Conservation (phyloP, 1,140 invertebrate species). For the Ptiloglossa arizonensis region DNA sequence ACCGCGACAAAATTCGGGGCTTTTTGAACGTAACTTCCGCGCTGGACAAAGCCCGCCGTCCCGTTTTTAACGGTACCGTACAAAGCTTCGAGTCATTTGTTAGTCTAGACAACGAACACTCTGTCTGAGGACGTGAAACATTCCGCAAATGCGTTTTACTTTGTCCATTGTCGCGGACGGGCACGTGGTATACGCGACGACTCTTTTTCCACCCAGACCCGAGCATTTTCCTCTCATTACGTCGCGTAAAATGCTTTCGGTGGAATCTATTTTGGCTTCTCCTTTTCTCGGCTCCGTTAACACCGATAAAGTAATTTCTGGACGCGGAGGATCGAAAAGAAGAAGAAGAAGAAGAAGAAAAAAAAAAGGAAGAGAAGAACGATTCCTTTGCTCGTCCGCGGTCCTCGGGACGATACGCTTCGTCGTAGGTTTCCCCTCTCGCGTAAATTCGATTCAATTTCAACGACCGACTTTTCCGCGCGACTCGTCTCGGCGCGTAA, state of each 20-base stretch:
- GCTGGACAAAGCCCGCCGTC: background rate
- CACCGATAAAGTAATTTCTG: slow-evolving; percentile 9
- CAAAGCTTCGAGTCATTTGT: slow-evolving; percentile 41
- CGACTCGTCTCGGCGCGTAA: background rate
- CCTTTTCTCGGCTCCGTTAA: slow-evolving; percentile 23
- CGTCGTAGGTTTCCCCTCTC: too few species aligned
- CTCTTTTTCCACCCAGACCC: slow-evolving; percentile 16
- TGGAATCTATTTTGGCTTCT: slow-evolving; percentile 59
- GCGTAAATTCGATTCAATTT: too few species aligned
- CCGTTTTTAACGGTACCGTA: slow-evolving; percentile 32
- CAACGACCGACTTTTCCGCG: too few species aligned
- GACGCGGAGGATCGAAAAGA: too few species aligned
- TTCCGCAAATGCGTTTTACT: slow-evolving; percentile 45
- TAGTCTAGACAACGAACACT: slow-evolving; percentile 50
- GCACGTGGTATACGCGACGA: background rate
- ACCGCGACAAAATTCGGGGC: background rate
- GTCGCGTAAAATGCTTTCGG: slow-evolving; percentile 54
- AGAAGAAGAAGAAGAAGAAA: too few species aligned
- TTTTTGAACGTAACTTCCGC: background rate
- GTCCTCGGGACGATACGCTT: too few species aligned
- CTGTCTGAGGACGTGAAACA: slow-evolving; percentile 51
- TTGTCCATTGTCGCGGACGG: slow-evolving; percentile 38
- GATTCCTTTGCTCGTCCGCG: too few species aligned
- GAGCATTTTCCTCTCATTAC: slow-evolving; percentile 62
- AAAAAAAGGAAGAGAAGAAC: too few species aligned